Conservation (phyloP, 2,888 invertebrate species). For the Laspeyria flexula region DNA sequence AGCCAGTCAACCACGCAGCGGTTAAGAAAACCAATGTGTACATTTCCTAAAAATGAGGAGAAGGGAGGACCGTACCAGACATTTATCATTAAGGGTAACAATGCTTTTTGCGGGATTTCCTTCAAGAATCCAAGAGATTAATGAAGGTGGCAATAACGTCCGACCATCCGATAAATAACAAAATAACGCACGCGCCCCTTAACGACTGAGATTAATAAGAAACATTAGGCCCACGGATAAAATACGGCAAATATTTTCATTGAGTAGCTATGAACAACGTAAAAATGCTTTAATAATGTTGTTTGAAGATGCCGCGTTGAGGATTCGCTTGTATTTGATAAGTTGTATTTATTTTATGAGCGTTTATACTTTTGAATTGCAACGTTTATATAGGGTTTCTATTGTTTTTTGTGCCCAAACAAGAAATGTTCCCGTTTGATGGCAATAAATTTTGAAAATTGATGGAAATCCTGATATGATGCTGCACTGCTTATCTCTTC, state of each 20-base stretch:
- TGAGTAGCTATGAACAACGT: slow-evolving; percentile 27
- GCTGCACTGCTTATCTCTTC: too few relatives aligned
- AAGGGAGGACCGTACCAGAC: slow-evolving; percentile 50
- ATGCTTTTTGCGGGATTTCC: slow-evolving; percentile 82
- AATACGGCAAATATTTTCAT: slow-evolving; percentile 48
- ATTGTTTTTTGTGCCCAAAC: too few relatives aligned
- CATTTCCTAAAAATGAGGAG: slow-evolving; percentile 39
- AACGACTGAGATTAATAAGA: slow-evolving; percentile 75
- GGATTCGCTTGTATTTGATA: not conserved
- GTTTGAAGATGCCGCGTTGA: not conserved
- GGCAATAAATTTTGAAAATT: too few relatives aligned
- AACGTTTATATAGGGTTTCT: too few relatives aligned
- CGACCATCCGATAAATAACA: slow-evolving; percentile 79
- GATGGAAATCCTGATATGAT: too few relatives aligned
- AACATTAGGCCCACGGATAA: slow-evolving; percentile 57
- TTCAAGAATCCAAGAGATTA: slow-evolving; percentile 81
- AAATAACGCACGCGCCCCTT: slow-evolving; percentile 75
- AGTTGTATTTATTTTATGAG: not conserved
- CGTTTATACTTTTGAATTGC: too few relatives aligned
- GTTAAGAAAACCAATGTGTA: slow-evolving; percentile 21
- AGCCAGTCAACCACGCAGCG: not conserved
- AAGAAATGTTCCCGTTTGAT: too few relatives aligned
- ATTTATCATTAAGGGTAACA: slow-evolving; percentile 81
- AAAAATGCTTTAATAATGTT: slow-evolving; percentile 17
- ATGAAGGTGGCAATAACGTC: slow-evolving; percentile 80